phyloP scores from a whole-genome alignment of 2,888 invertebrate species.

The Spisula solida region DNA sequence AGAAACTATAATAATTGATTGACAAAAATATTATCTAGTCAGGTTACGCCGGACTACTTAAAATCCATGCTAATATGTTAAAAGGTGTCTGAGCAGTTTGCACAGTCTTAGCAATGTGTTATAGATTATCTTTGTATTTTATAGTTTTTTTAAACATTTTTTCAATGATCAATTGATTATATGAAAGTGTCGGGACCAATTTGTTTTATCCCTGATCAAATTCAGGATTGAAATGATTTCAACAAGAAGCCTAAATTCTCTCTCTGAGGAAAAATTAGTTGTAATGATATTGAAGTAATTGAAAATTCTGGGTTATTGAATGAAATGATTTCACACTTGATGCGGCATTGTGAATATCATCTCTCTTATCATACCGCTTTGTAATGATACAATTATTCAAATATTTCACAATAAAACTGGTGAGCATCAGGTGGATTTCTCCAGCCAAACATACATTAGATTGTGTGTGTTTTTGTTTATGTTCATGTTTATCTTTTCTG shows the following conservation, averaged over 20 bases:
- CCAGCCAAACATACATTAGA: no score
- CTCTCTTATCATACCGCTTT: neutral
- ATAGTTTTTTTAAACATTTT: no score
- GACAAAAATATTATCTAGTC: no score
- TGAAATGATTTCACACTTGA: conserved; percentile 11
- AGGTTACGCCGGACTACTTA: no score
- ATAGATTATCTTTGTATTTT: no score
- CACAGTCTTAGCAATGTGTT: no score
- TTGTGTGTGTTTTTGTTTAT: no score
- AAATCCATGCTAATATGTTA: no score
- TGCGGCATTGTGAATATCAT: neutral
- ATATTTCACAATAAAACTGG: neutral
- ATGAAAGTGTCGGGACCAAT: neutral
- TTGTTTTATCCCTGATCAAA: neutral
- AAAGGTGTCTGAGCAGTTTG: no score
- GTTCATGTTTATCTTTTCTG: no score
- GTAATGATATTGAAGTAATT: neutral
- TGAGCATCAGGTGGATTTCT: neutral
- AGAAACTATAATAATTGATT: no score
- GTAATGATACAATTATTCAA: conserved; percentile 4
- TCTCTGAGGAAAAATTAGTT: neutral
- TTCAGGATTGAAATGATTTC: neutral
- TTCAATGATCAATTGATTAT: no score
- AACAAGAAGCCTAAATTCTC: neutral
- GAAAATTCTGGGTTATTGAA: neutral